A percentile compares a stretch with the other conserved stretches of the same genome.
phyloP scores from a whole-genome alignment of 2,888 invertebrate genomes.

The Hypsopygia costalis region DNA sequence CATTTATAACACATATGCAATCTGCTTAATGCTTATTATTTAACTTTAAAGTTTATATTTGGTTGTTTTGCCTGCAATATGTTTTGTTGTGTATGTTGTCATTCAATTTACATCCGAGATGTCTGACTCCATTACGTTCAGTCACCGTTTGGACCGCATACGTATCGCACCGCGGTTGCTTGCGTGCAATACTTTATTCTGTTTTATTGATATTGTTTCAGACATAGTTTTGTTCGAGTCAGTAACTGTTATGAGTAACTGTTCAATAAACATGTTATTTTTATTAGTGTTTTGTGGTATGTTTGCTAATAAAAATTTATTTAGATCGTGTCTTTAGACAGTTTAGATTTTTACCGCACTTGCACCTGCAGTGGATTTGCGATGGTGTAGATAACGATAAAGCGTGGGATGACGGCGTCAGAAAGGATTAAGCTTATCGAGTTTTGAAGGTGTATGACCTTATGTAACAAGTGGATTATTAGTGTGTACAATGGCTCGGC shows the following conservation, averaged over 20 bases:
- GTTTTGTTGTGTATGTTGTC: conserved; percentile 15
- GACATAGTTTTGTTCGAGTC: too few species aligned
- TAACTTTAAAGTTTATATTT: conserved; percentile 7
- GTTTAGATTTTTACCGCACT: too few species aligned
- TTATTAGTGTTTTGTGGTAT: too few species aligned
- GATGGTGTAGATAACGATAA: too few species aligned
- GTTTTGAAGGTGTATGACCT: not conserved
- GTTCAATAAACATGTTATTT: too few species aligned
- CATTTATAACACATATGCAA: not conserved
- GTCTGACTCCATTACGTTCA: conserved; percentile 12
- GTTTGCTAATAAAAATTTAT: too few species aligned
- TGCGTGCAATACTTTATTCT: not conserved
- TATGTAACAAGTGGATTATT: too few species aligned
- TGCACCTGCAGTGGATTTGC: too few species aligned
- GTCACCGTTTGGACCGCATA: conserved; percentile 14
- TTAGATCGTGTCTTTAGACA: too few species aligned
- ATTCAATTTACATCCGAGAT: conserved; percentile 18
- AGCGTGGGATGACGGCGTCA: too few species aligned
- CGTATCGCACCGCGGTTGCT: conserved; percentile 20
- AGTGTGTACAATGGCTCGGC: conserved; percentile 48
- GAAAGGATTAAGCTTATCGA: conserved; percentile 7
- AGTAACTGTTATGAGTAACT: too few species aligned
- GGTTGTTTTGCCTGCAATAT: conserved; percentile 1
- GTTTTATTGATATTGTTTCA: too few species aligned
- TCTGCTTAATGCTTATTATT: conserved; percentile 2